Evolutionary conservation across 2,888 invertebrate genomes (phyloP).

Genomic region (Drosophila hawaiiensis): DNA sequence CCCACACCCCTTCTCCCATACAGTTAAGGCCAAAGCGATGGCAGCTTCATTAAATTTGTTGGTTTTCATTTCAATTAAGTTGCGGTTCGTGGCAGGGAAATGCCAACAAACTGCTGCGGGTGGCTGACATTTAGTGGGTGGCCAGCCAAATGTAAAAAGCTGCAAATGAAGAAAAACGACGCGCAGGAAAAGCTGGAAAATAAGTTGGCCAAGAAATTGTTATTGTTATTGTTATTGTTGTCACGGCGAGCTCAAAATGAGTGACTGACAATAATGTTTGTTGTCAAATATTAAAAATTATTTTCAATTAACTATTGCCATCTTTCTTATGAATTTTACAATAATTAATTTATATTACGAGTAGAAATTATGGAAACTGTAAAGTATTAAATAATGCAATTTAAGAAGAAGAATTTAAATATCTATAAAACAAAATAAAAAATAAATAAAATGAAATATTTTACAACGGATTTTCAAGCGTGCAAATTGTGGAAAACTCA

Average conservation of each 20-base stretch:
- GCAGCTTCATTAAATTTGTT: constrained; percentile 73
- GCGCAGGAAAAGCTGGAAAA: neutral
- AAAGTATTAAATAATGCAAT: neutral
- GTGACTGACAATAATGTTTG: constrained; percentile 1
- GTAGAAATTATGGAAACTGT: neutral
- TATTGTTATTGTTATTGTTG: constrained; percentile 14
- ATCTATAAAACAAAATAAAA: accelerated
- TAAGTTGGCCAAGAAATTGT: constrained; percentile 31
- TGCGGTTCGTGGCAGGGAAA: constrained; percentile 73
- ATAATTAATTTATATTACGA: neutral
- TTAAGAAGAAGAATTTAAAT: too few species aligned
- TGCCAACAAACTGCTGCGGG: constrained; percentile 63
- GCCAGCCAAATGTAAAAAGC: constrained; percentile 3
- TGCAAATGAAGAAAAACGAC: neutral
- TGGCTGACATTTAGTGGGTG: constrained; percentile 45
- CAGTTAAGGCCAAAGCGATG: constrained; percentile 1
- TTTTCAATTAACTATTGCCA: accelerated
- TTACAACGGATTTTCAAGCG: neutral
- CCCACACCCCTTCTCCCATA: too few species aligned
- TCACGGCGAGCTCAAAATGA: constrained; percentile 6
- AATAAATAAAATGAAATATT: neutral
- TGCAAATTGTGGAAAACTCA: neutral
- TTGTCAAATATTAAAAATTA: neutral
- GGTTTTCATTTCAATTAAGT: constrained; percentile 77
- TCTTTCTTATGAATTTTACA: neutral